Evolutionary conservation across 2,113 vertebrate species (phyloP).

Genomic region (Dromiciops gliroides): DNA sequence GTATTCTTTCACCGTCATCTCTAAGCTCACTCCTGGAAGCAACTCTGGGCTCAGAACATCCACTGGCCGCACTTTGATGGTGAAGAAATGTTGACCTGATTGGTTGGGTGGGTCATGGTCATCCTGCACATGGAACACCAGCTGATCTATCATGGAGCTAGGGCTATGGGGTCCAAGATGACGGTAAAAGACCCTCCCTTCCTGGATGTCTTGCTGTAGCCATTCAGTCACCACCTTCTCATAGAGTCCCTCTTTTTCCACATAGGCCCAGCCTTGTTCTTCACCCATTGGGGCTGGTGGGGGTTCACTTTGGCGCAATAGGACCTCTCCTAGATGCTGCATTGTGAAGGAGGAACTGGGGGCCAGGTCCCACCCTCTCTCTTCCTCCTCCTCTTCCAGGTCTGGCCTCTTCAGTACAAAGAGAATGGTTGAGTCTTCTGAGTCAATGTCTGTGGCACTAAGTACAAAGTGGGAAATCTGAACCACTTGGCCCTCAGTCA

Average conservation of each 20-base stretch:
- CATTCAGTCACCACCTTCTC: constrained; percentile 89
- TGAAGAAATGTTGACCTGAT: constrained; percentile 80
- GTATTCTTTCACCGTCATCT: constrained; percentile 81
- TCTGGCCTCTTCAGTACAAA: constrained; percentile 82
- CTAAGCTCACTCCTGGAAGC: constrained; percentile 76
- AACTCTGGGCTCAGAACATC: constrained; percentile 77
- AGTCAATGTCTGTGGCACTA: constrained; percentile 88
- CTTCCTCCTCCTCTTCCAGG: neutral
- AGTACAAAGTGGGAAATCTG: constrained; percentile 88
- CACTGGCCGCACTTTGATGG: constrained; percentile 72
- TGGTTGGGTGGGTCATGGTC: constrained; percentile 88
- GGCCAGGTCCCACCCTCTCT: neutral
- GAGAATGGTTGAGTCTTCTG: constrained; percentile 85
- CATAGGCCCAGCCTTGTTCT: constrained; percentile 82
- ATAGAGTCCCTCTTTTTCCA: constrained; percentile 84
- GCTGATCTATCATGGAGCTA: constrained; percentile 76
- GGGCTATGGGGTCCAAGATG: constrained; percentile 84
- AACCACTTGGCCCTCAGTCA: constrained; percentile 85
- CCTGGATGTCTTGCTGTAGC: constrained; percentile 88
- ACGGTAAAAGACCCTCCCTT: constrained; percentile 88
- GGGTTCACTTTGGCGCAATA: constrained; percentile 84
- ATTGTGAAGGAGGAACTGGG: neutral
- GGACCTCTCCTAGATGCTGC: constrained; percentile 80
- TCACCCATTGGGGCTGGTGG: constrained; percentile 52
- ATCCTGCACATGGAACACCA: constrained; percentile 87